Evolutionary conservation across 2,797 vertebrate genomes (phyloP), one percentile per base, ranked within the genome.

Genomic region (Podargus strigoides): DNA sequence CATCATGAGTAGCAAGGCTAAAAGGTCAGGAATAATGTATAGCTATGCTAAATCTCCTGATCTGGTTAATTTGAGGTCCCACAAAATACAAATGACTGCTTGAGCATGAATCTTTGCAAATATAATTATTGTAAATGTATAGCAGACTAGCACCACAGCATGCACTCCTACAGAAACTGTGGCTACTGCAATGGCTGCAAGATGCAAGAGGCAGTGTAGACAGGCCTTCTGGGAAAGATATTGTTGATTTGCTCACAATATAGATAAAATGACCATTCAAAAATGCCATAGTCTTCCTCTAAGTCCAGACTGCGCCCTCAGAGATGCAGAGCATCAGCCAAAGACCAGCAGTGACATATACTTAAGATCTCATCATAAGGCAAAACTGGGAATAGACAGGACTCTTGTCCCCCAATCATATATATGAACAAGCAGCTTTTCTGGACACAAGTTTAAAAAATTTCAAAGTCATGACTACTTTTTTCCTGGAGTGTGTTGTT

Each of bases 331-430:
- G 11, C 26, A 42, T 27, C 44, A 50, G 7, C 7, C 58, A 67
- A 47, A 50, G 15, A 27, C 0, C 13, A 73, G 18, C 5, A 55
- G 30, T 13, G 1, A 2, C 10, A 39, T 2, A 46, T 2, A n/a
- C 9, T 8, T 42, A 60, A 78, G 26, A 74, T 56, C 8, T 34
- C 22, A 76, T 10, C 73, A 44, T 6, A 52, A 50, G 14, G n/a
- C 15, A 76, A 34, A 34, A 59, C 0, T 7, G 10, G 22, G 27
- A 74, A 28, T 3, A 58, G 24, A 60, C 36, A 7, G 18, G 24
- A 46, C 6, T 44, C n/a, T 20, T 6, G 10, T 22, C 10, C 64
- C 27, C 16, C 24, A 39, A 9, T 18, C 12, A 58, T 6, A 30
- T 6, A 30, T 12, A 49, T 6, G 27, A 74, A 67, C 3, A 1